Evolutionary conservation across 1,140 invertebrate species (phyloP).

Genomic region (Bombus turneri): DNA sequence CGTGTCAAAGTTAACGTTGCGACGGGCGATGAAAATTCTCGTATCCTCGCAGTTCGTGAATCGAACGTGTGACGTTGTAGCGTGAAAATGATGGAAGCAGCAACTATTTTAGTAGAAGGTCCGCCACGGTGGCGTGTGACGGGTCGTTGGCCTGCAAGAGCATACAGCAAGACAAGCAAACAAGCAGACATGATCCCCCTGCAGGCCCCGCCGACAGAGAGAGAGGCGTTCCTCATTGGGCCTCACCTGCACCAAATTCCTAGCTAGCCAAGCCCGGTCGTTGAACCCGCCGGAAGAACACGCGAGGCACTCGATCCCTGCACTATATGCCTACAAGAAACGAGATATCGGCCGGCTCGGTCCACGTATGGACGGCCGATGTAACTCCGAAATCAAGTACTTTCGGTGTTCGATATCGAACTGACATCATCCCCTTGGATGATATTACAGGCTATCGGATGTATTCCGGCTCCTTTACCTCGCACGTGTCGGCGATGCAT

Average conservation of each 20-base stretch:
- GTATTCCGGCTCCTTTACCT: not conserved
- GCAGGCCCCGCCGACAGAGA: conserved; percentile 60
- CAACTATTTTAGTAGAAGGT: conserved; percentile 60
- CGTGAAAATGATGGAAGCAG: conserved; percentile 55
- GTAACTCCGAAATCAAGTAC: conserved; percentile 3
- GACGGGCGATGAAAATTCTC: not conserved
- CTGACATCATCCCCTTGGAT: conserved; percentile 12
- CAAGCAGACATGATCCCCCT: conserved; percentile 71
- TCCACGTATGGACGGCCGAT: not conserved
- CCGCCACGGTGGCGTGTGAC: conserved; percentile 48
- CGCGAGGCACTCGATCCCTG: conserved; percentile 48
- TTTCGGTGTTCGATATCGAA: conserved; percentile 22
- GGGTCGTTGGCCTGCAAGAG: conserved; percentile 75
- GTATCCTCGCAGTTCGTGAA: not conserved
- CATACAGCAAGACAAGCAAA: conserved; percentile 65
- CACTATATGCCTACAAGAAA: conserved; percentile 44
- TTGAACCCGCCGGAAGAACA: conserved; percentile 64
- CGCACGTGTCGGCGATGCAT: not conserved
- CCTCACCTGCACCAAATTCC: conserved; percentile 82
- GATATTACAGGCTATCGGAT: not conserved
- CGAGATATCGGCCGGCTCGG: conserved; percentile 37
- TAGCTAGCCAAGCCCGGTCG: conserved; percentile 73
- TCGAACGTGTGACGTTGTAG: not conserved
- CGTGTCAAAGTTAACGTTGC: too few relatives aligned
- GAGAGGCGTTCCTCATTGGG: conserved; percentile 71